Conservation (phyloP, 2,113 vertebrate species). For the Malurus alboscapulatus region DNA sequence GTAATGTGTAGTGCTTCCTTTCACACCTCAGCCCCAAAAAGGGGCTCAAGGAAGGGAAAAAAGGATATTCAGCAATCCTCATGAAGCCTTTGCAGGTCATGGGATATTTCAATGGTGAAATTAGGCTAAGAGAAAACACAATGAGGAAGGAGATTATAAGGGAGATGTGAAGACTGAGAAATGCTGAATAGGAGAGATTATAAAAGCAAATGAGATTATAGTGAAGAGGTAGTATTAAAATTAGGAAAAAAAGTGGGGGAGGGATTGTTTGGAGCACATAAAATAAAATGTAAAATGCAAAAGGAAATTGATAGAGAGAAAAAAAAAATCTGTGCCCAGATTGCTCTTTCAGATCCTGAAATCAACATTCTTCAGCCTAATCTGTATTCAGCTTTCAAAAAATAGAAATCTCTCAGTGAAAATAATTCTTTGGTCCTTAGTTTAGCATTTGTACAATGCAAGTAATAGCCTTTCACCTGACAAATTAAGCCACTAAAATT, state of each 20-base stretch:
- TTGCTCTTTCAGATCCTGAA: neutral
- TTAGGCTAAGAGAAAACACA: neutral
- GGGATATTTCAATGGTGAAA: neutral
- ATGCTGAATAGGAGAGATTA: neutral
- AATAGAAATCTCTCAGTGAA: neutral
- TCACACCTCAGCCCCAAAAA: neutral
- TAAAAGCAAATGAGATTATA: neutral
- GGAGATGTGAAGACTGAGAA: neutral
- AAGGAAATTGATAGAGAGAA: neutral
- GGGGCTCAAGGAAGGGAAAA: neutral
- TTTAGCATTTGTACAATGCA: neutral
- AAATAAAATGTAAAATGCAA: neutral
- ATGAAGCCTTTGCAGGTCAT: neutral
- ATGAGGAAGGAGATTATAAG: neutral
- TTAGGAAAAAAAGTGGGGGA: neutral
- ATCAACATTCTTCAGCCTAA: neutral
- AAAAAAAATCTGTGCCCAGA: neutral
- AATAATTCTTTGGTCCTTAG: neutral
- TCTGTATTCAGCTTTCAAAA: neutral
- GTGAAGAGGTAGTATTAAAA: neutral
- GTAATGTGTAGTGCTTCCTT: neutral
- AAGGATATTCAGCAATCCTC: neutral
- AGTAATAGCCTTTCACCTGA: neutral
- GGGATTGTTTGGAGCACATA: neutral
- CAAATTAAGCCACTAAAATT: conserved; percentile 4